Evolutionary conservation across 2,113 vertebrate genomes (phyloP), one percentile per base, ranked within the genome.

Genomic region (Rousettus leschenaultii): DNA sequence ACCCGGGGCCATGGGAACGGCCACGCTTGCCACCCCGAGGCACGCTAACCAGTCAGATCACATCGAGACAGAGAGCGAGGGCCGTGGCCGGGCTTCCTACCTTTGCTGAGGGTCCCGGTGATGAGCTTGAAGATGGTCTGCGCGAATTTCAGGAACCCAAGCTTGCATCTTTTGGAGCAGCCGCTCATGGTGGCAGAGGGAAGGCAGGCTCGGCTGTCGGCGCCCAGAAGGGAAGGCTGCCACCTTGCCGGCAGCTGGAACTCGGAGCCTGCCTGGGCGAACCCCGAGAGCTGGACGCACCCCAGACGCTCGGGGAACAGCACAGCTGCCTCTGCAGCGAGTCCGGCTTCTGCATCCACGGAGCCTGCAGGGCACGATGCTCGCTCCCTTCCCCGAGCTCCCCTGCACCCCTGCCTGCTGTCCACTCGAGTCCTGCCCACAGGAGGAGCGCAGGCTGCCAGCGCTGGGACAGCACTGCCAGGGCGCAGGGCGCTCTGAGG

Each of bases 21-120:
- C 30, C 79, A 89, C 71, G 5, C 33, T 66, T 57, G 11, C 43
- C 33, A 30, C 11, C 14, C 55, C 0, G 0, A 68, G 53, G 26
- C 61, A 53, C 40, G 5, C 43, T 35, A 53, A 12, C 79, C 57
- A 12, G 5, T 28, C 3, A 28, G 1, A 12, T 10, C 53, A 55
- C 0, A 38, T 28, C 75, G 57, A 16, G 75, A 43, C 68, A 68
- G 9, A 55, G 84, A 77, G 78, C 0, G 1, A 53, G 15, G 59
- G n/a, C 55, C 24, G 16, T 61, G 5, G 21, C 35, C 48, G 91
- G 89, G 5, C 66, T 73, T 86, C 98, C 89, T 99, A 99, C 99
- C 99, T 99, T 99, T 99, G 95, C 89, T 99, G 93, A 99, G 99
- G 15, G 99, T 99, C 91, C 99, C 99, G 0, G 99, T 99, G 97